A percentile compares a stretch with the other conserved stretches of the same genome.
Conservation (phyloP, 2,113 vertebrate species). For the Spea bombifrons region DNA sequence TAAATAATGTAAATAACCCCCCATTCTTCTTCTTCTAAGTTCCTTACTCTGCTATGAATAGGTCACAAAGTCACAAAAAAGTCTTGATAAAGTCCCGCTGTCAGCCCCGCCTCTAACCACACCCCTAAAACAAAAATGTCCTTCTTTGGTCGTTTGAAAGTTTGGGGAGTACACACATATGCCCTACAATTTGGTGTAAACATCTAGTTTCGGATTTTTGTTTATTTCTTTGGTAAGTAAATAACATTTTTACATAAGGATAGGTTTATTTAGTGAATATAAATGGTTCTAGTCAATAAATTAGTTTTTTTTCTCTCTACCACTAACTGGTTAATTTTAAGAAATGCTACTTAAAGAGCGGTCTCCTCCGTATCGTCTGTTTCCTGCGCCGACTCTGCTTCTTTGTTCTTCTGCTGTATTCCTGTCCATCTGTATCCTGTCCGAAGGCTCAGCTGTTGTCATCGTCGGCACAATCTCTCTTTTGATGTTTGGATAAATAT, state of each 20-base stretch:
- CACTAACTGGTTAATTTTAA: neutral
- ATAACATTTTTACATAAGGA: neutral
- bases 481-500: conserved; percentile 45
- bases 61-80: too few relatives aligned
- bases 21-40: too few relatives aligned
- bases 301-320: neutral
- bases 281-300: neutral
- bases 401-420: conserved; percentile 39
- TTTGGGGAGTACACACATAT: too few relatives aligned
- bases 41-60: too few relatives aligned
- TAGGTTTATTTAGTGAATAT: neutral
- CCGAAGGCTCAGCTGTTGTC: conserved; percentile 36
- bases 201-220: too few relatives aligned
- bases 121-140: too few relatives aligned
- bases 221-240: neutral
- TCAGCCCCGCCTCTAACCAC: too few relatives aligned
- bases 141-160: too few relatives aligned
- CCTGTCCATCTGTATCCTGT: conserved; percentile 47
- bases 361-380: conserved; percentile 9
- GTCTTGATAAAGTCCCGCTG: too few relatives aligned
- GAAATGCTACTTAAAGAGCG: conserved; percentile 1
- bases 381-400: conserved; percentile 14
- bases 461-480: conserved; percentile 25
- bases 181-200: too few relatives aligned
- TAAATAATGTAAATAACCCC: too few relatives aligned